phyloP scores from a whole-genome alignment of 2,113 vertebrate genomes.

The Ariopsis seemanni region DNA sequence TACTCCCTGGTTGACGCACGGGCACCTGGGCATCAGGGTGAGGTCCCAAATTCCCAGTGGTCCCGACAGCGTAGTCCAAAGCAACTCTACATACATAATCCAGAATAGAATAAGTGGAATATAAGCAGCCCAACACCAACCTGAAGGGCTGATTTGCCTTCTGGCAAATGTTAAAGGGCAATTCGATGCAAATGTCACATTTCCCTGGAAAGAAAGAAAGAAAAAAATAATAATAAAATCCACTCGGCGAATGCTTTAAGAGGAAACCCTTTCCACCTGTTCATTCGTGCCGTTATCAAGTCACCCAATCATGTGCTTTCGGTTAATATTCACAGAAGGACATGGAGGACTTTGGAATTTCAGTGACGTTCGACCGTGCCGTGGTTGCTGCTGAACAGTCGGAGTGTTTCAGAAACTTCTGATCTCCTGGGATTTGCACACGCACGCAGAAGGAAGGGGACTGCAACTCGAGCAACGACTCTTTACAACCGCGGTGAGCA shows the following conservation, averaged over 20 bases:
- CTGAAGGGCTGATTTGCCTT: slow-evolving; percentile 21
- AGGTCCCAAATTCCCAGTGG: not conserved
- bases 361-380: too few relatives aligned
- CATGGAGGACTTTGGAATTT: too few relatives aligned
- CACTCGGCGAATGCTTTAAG: not conserved
- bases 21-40: not conserved
- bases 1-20: not conserved
- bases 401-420: too few relatives aligned
- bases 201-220: too few relatives aligned
- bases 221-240: too few relatives aligned
- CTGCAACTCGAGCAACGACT: not conserved
- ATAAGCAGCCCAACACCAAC: not conserved
- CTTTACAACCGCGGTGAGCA: not conserved
- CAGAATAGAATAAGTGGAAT: not conserved
- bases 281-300: not conserved
- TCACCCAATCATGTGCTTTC: too few relatives aligned
- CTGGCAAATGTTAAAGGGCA: slow-evolving; percentile 9
- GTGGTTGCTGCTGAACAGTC: too few relatives aligned
- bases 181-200: not conserved
- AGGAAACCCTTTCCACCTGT: not conserved
- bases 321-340: too few relatives aligned
- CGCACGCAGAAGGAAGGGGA: not conserved
- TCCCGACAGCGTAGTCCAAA: not conserved
- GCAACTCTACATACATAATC: not conserved
- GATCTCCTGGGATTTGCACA: too few relatives aligned